Percentiles rank a stretch among this genome's conserved stretches.
Evolutionary conservation across 2,113 vertebrate species (phyloP).

Genomic region (Clarias batrachus): DNA sequence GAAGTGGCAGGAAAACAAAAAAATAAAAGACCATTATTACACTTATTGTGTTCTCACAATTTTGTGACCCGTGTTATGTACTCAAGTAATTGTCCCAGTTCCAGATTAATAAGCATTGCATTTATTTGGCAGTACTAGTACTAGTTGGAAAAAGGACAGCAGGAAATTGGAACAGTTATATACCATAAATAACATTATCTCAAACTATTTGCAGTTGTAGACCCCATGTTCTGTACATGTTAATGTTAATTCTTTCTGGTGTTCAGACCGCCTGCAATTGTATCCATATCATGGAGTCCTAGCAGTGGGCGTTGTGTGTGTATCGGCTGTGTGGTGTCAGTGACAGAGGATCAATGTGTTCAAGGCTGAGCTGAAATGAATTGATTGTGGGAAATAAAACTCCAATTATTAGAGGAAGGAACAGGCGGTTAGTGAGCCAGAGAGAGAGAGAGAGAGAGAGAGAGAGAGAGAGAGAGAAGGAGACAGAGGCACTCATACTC

Average conservation of each 20-base stretch:
- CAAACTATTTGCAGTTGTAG: neutral
- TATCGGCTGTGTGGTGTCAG: slow-evolving; percentile 58
- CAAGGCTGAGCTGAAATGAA: slow-evolving; percentile 69
- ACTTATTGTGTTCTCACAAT: neutral
- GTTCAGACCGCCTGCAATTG: neutral
- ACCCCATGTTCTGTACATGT: neutral
- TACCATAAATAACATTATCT: neutral
- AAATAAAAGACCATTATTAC: neutral
- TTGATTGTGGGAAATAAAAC: slow-evolving; percentile 79
- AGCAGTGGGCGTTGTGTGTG: slow-evolving; percentile 18
- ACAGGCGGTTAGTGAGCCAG: slow-evolving; percentile 52
- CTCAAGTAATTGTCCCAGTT: neutral
- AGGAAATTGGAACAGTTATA: neutral
- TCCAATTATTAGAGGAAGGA: slow-evolving; percentile 78
- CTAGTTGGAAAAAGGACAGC: neutral
- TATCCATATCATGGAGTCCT: slow-evolving; percentile 16
- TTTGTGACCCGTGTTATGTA: neutral
- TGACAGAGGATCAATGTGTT: slow-evolving; percentile 74
- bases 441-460: slow-evolving; percentile 36
- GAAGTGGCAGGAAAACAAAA: neutral
- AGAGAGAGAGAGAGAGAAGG: slow-evolving; percentile 49
- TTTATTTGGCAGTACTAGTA: neutral
- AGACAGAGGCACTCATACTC: slow-evolving; percentile 63
- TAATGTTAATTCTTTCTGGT: neutral
- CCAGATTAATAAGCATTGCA: neutral